Base-by-base conservation (phyloP, 37 sponge, comb jelly and placozoan genomes). In the Aplysina aerophoba region DNA sequence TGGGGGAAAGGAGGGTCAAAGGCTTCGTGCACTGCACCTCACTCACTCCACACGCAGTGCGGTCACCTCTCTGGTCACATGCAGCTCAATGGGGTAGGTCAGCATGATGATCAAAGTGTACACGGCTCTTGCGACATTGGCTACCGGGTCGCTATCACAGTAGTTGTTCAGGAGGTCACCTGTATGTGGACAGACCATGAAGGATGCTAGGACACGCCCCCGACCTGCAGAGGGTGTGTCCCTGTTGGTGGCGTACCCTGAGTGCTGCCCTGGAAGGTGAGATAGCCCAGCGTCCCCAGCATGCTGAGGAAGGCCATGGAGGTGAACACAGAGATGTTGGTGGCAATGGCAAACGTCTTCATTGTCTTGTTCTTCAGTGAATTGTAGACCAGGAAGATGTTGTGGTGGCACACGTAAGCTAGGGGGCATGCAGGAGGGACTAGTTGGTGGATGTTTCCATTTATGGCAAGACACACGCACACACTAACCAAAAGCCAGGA, bases 371-470 rank as follows among this genome's bases (percentile, higher is more conserved):
- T 72, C 57, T 73, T 27, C 37, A 95, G 87, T 8, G 96, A 95
- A 59, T 63, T 88, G 77, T 90, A 92, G 67, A 95, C 92, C 57
- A 95, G 87, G 83, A 92, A 95, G 54, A 86, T 92, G 84, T 95
- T 95, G 93, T 90, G 93, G 75, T 95, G 96, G 56, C 96, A 95
- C 35, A 92, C 91, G 83, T 88, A 95, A 40, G 93, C 93, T 69
- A 35, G 13, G 63, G 20, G 28, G 40, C 36, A 4, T 27, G 27
- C 31, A 1, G 6, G 73, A 5, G 20, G 20, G 6, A 20, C 33
- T 28, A 33, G 33, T 3, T 12, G 73, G 11, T 27, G 34, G 11
- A 72, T 44, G 40, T 41, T 0, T 14, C 4, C 15, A 78, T 53
- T 20, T 53, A 21, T 50, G 55, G 40, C 4, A 39, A 78, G 1